A percentile compares a stretch with the other conserved stretches of the same genome.
phyloP scores from a whole-genome alignment of 2,113 vertebrate species.

The Eurypyga helias region DNA sequence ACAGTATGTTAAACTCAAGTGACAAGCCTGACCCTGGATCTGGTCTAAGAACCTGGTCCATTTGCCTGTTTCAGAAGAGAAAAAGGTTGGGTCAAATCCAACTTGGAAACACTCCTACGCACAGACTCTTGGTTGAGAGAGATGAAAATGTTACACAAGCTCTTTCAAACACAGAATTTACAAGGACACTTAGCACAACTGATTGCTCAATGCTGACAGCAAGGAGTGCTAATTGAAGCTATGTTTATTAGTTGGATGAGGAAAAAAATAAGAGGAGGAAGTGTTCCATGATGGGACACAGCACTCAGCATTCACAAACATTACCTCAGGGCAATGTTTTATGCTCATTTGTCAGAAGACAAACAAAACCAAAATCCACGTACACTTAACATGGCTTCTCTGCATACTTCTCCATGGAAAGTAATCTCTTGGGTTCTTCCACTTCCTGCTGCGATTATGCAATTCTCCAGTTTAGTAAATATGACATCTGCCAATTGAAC shows the following conservation, averaged over 20 bases:
- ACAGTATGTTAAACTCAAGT: background rate
- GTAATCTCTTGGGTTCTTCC: background rate
- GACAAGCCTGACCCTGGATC: background rate
- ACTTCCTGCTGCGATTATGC: constrained; percentile 14
- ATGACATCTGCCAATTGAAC: background rate
- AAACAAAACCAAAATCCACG: constrained; percentile 29
- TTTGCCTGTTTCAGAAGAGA: background rate
- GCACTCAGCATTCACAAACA: background rate
- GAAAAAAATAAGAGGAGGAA: background rate
- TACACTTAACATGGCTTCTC: background rate
- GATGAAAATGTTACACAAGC: background rate
- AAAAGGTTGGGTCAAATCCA: background rate
- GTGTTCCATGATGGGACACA: constrained; percentile 18
- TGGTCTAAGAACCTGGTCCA: background rate
- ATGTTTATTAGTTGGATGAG: background rate
- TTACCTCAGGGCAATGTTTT: background rate
- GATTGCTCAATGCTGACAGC: constrained; percentile 1
- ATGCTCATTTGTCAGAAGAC: constrained; percentile 11
- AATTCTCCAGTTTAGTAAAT: constrained; percentile 21
- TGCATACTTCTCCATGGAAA: background rate
- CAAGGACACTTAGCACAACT: background rate
- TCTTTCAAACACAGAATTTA: background rate
- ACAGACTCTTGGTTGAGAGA: background rate
- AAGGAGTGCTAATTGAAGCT: background rate
- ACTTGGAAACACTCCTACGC: background rate